These are phyloP conservation scores for Andrena dorsata DNA, from an alignment of 2,888 invertebrate genomes.

Conservation along the genomic window DNA sequence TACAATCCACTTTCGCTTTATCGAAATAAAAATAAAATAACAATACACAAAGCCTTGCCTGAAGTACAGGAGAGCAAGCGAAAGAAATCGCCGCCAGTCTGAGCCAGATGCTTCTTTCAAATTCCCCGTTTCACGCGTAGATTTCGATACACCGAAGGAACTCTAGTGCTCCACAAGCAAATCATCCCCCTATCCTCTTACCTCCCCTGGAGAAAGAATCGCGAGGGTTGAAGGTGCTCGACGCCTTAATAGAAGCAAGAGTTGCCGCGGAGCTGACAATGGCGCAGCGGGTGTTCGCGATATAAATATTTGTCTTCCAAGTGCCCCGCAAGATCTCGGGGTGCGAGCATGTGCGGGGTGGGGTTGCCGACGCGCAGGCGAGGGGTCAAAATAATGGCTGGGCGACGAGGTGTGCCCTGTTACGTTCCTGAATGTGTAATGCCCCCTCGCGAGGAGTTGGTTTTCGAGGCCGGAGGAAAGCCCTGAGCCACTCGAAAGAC, in stretches of 20 bases:
- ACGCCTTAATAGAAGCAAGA: constrained; percentile 68
- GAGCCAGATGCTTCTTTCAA: not conserved
- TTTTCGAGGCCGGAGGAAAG: constrained; percentile 56
- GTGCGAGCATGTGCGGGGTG: constrained; percentile 58
- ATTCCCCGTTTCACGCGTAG: constrained; percentile 19
- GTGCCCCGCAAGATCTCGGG: constrained; percentile 55
- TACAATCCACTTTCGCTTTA: too few relatives aligned
- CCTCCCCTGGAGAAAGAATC: constrained; percentile 18
- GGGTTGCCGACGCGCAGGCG: constrained; percentile 24
- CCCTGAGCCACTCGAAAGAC: constrained; percentile 69
- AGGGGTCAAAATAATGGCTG: constrained; percentile 67
- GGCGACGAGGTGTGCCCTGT: constrained; percentile 42
- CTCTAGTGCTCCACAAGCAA: not conserved
- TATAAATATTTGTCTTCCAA: constrained; percentile 83
- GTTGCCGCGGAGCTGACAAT: constrained; percentile 73
- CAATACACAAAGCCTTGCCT: too few relatives aligned
- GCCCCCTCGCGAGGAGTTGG: constrained; percentile 46
- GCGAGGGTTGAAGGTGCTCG: constrained; percentile 46
- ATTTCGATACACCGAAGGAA: not conserved
- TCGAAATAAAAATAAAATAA: too few relatives aligned
- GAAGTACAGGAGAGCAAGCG: too few relatives aligned
- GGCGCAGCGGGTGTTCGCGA: constrained; percentile 79
- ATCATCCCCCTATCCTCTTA: constrained; percentile 2
- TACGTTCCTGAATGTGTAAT: constrained; percentile 43
- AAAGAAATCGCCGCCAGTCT: not conserved